Base-by-base conservation (phyloP, 2,113 vertebrate genomes). In the Forbesichthys agassizii region DNA sequence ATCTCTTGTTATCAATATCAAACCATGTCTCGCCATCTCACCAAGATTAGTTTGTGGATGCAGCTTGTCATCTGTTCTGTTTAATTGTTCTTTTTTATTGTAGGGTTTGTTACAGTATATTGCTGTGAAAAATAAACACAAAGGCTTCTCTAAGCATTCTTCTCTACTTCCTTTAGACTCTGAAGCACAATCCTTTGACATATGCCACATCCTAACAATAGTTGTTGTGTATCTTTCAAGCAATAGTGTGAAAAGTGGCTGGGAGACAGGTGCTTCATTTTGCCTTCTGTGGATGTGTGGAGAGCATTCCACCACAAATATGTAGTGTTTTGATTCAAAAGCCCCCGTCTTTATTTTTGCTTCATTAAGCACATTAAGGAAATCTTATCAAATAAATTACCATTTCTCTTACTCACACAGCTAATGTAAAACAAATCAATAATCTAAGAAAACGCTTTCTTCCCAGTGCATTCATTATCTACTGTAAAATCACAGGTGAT, bases 401-500 rank as follows among this genome's bases (percentile, higher is more conserved):
- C 60, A 68, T 75, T n/a, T 77, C 48, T 52, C 69, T 53, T 58
- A 66, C 49, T 53, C 69, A 73, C 56, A 67, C 76, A 36, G 59
- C 62, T 71, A 82, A 68, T 61, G 48, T 58, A 53, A 70, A 63
- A 47, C 20, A 68, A 73, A 90, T 88, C 84, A 74, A 91, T 89
- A 80, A 69, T 70, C 48, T 74, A 51, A 66, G 69, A 73, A 68
- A 81, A 79, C 54, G 77, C 69, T 63, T 88, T 83, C 81, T 66
- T 27, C 48, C 75, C 67, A 66, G 66, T 64, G 10, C 66, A 73
- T 84, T 90, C 82, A 88, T 89, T 86, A 89, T 78, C 74, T 71
- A 27, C 27, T 27, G 27, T 27, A 33, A 73, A 82, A 80, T 86
- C 88, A 83, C 84, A 90, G 87, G 87, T 90, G 81, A 67, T 73